Percentiles rank a stretch among this genome's conserved stretches.
Conservation (phyloP, 1,140 invertebrate species). For the Drosophila leontia region DNA sequence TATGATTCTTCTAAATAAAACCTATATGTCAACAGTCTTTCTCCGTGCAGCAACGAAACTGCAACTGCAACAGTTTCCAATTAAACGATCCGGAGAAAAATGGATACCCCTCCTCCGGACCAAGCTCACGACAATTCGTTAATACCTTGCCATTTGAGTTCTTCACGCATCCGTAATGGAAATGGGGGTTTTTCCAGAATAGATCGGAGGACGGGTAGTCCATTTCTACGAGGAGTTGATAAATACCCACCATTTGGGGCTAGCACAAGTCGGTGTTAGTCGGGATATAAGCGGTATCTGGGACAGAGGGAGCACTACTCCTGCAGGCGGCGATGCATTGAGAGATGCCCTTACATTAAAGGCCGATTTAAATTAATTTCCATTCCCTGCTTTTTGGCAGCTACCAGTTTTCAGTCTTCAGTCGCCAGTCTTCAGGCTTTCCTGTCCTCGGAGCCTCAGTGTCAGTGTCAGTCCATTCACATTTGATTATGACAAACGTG, state of each 20-base stretch:
- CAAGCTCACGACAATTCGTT: conserved; percentile 77
- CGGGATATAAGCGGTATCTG: conserved; percentile 73
- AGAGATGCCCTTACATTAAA: conserved; percentile 84
- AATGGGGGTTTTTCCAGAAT: conserved; percentile 15
- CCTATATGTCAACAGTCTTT: background rate
- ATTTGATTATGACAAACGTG: conserved; percentile 83
- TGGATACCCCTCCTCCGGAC: conserved; percentile 46
- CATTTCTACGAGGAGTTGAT: conserved; percentile 63
- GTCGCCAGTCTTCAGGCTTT: conserved; percentile 9
- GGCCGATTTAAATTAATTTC: conserved; percentile 84
- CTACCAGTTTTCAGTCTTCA: conserved; percentile 56
- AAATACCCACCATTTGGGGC: conserved; percentile 73
- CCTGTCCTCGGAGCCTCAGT: conserved; percentile 27
- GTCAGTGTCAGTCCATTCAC: conserved; percentile 75
- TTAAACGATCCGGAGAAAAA: conserved; percentile 76
- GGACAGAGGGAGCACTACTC: conserved; percentile 52
- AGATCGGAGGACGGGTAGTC: conserved; percentile 22
- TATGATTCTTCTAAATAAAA: too few relatives aligned
- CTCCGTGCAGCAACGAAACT: conserved; percentile 31
- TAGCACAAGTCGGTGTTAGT: conserved; percentile 77
- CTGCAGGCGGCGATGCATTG: conserved; percentile 67
- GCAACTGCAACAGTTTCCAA: conserved; percentile 72
- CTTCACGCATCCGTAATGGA: conserved; percentile 71
- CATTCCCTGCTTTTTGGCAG: conserved; percentile 60
- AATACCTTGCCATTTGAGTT: conserved; percentile 81